Evolutionary conservation across 2,888 invertebrate species (phyloP).

Genomic region (Pimpla rufipes): DNA sequence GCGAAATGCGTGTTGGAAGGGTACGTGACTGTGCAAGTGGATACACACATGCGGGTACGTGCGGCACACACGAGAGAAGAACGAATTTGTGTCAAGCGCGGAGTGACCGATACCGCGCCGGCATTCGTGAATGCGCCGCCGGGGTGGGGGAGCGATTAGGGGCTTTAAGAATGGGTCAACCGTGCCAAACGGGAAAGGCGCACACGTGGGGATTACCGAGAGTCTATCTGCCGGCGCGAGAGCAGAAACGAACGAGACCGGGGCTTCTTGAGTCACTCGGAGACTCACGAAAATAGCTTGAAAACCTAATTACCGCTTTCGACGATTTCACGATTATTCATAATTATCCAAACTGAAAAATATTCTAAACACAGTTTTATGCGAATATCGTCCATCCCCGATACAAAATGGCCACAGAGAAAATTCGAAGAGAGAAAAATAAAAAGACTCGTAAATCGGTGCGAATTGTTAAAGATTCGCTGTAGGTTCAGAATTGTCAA

Average conservation of each 20-base stretch:
- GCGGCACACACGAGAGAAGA: not conserved
- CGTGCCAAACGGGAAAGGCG: constrained; percentile 71
- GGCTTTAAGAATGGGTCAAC: constrained; percentile 72
- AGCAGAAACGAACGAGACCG: constrained; percentile 35
- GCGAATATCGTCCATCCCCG: not conserved
- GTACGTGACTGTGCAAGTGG: constrained; percentile 5
- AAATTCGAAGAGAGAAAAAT: too few relatives aligned
- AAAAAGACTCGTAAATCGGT: too few relatives aligned
- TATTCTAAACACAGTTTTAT: too few relatives aligned
- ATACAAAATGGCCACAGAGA: not conserved
- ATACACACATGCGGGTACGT: not conserved
- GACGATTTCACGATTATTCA: too few relatives aligned
- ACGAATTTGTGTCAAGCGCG: constrained; percentile 69
- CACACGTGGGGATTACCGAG: constrained; percentile 46
- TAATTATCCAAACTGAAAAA: too few relatives aligned
- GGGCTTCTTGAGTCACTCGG: not conserved
- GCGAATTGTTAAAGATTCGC: not conserved
- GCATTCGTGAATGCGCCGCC: constrained; percentile 17
- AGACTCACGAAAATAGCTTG: not conserved
- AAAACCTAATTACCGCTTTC: not conserved
- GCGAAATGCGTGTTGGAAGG: constrained; percentile 4
- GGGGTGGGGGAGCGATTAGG: constrained; percentile 63
- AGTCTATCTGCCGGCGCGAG: constrained; percentile 19
- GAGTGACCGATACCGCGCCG: constrained; percentile 50
- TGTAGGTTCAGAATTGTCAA: not conserved